A percentile compares a stretch with the other conserved stretches of the same genome.
Conservation (phyloP, 2,888 invertebrate genomes). For the Mesorhabditis sp. region DNA sequence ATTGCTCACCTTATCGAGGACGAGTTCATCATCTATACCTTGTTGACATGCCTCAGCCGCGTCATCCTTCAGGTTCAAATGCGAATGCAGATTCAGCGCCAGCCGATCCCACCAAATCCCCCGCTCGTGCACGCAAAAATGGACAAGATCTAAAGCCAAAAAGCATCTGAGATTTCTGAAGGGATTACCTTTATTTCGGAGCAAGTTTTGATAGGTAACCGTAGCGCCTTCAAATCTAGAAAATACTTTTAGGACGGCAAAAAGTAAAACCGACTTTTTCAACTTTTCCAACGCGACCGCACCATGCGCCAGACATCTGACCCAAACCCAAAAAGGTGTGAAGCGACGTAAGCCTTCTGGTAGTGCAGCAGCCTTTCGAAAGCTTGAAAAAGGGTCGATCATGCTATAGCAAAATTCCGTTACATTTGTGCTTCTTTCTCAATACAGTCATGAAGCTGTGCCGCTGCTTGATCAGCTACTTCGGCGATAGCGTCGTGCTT, state of each 20-base stretch:
- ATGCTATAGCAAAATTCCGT: not conserved
- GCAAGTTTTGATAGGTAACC: too few relatives aligned
- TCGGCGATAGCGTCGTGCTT: slow-evolving; percentile 17
- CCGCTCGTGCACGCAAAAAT: slow-evolving; percentile 59
- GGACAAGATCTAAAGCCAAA: slow-evolving; percentile 21
- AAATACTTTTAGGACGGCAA: too few relatives aligned
- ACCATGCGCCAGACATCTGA: slow-evolving; percentile 59
- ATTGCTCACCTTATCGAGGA: slow-evolving; percentile 18
- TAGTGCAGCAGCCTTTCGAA: slow-evolving; percentile 33
- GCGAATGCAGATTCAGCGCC: slow-evolving; percentile 67
- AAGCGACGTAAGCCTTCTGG: slow-evolving; percentile 67
- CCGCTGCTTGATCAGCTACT: slow-evolving; percentile 9
- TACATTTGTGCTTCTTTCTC: not conserved
- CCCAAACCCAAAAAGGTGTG: slow-evolving; percentile 64
- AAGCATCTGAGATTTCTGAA: not conserved
- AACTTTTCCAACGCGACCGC: slow-evolving; percentile 62
- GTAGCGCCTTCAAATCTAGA: too few relatives aligned
- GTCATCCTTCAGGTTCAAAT: slow-evolving; percentile 25
- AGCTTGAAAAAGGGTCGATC: not conserved
- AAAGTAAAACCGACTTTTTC: slow-evolving; percentile 59
- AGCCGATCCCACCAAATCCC: slow-evolving; percentile 67
- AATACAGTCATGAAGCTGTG: not conserved
- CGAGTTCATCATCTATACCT: slow-evolving; percentile 21
- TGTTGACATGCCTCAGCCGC: slow-evolving; percentile 17
- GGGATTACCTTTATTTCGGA: too few relatives aligned